Evolutionary conservation across 2,797 vertebrate genomes (phyloP), one percentile per base, ranked within the genome.

Genomic region (Karalla daura): DNA sequence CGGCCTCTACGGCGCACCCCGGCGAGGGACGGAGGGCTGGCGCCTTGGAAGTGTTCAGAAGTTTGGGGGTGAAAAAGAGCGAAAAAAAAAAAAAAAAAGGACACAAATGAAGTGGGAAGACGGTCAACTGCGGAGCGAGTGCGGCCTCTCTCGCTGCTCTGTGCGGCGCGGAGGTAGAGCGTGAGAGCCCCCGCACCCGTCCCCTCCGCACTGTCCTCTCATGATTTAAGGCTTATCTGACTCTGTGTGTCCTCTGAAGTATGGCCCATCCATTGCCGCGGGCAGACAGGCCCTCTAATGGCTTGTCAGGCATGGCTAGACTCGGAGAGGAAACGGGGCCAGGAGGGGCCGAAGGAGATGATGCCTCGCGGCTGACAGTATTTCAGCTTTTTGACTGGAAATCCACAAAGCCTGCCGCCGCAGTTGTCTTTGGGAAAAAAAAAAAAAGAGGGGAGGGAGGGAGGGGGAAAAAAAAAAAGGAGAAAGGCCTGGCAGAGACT

Each of bases 281-380:
- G 76, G 74, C 72, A 58, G 85, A 87, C 86, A 59, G 66, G 43
- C 21, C 46, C 50, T 74, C 66, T 84, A 80, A 87, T 85, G 72
- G 59, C 69, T 63, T 86, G 82, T 85, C 83, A 86, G 72, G 79
- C 84, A 58, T 63, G 79, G 70, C 60, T 71, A 47, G 74, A 83
- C 62, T 17, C n/a, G 49, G 54, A 74, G 61, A 82, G 79, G 74
- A 81, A 85, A 68, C 44, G 0, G 71, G 68, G 74, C 74, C 76
- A 79, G 68, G 58, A 70, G n/a, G 79, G 70, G 64, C 65, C 9
- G 36, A 51, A 71, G 75, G 71, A 84, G 76, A 71, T 46, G 58
- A 88, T 80, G 75, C 80, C 71, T 89, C 77, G 78, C 54, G 76
- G 78, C 74, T 85, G 88, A 87, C 85, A 79, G 58, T 74, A 84